Percentiles rank a stretch among this genome's conserved stretches.
phyloP scores from a whole-genome alignment of 2,113 vertebrate species.

The Saccopteryx bilineata region DNA sequence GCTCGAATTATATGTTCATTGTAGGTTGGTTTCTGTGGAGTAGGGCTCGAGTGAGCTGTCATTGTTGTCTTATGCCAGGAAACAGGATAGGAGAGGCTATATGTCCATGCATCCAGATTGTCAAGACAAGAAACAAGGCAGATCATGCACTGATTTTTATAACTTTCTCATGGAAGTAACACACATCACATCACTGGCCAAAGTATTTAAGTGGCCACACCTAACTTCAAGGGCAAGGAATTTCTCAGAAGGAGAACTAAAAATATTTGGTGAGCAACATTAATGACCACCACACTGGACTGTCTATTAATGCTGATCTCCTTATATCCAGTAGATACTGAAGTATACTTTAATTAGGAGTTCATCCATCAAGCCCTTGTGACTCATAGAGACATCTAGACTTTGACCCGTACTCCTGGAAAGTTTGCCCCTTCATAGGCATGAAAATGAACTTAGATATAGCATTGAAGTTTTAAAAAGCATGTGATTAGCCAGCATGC shows the following conservation, averaged over 20 bases:
- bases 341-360: background rate
- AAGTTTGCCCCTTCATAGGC: background rate
- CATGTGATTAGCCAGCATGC: background rate
- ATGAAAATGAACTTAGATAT: conserved; percentile 10
- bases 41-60: background rate
- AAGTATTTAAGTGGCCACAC: background rate
- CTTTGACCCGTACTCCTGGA: background rate
- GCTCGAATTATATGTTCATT: background rate
- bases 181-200: background rate
- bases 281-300: background rate
- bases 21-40: background rate
- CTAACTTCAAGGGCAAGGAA: background rate
- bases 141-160: background rate
- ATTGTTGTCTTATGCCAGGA: background rate
- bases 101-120: background rate
- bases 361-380: background rate
- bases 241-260: background rate
- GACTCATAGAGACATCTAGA: background rate
- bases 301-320: background rate
- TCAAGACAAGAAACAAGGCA: background rate
- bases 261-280: background rate
- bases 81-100: background rate
- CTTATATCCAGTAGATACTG: conserved; percentile 4
- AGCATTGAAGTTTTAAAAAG: background rate
- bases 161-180: background rate